Evolutionary conservation across 2,888 invertebrate species (phyloP).

Genomic region (Drosophila paramelanica): DNA sequence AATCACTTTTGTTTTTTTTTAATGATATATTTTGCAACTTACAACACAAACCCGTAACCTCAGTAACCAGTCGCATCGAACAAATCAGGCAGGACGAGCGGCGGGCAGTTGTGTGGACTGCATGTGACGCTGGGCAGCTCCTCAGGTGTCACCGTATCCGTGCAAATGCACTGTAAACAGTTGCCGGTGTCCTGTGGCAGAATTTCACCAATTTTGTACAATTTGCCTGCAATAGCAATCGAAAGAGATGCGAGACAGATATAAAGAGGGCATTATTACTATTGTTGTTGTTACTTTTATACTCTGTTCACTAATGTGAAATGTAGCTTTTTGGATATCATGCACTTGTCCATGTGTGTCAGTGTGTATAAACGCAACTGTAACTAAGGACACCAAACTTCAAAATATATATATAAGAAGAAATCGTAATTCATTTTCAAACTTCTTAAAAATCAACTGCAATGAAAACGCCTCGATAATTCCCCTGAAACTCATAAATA

Average conservation of each 20-base stretch:
- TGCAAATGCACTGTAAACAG: conserved; percentile 90
- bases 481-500: no score
- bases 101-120: conserved; percentile 85
- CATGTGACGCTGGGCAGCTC: conserved; percentile 85
- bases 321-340: no score
- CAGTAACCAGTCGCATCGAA: conserved; percentile 85
- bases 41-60: conserved; percentile 79
- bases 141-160: conserved; percentile 85
- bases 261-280: background rate
- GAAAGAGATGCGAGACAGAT: background rate
- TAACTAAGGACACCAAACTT: no score
- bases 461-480: no score
- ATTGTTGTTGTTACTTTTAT: conserved; percentile 2
- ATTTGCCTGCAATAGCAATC: conserved; percentile 86
- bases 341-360: no score
- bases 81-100: conserved; percentile 84
- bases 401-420: no score
- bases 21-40: conserved; percentile 48
- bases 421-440: no score
- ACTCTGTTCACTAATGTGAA: background rate
- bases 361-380: no score
- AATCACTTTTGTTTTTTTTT: background rate
- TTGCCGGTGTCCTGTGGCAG: conserved; percentile 90
- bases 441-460: no score
- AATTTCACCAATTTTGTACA: conserved; percentile 88